These are phyloP conservation scores for Poecile atricapillus DNA, from an alignment of 2,113 vertebrate species.

Conservation along the genomic window DNA sequence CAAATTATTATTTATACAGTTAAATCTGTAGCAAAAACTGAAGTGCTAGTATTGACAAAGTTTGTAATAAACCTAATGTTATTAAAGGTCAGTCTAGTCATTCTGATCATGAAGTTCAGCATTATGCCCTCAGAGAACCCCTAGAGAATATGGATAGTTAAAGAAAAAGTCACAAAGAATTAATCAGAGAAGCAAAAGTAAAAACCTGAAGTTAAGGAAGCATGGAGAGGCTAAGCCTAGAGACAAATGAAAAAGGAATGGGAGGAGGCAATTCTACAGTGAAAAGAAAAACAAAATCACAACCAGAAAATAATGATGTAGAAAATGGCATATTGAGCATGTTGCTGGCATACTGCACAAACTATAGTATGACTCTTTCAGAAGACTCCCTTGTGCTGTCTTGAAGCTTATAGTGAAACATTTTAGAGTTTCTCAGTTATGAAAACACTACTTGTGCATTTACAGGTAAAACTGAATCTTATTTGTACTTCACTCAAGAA, in stretches of 20 bases:
- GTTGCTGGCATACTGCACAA: not conserved
- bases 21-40: not conserved
- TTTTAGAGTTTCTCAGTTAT: not conserved
- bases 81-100: slow-evolving; percentile 27
- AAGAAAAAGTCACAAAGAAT: slow-evolving; percentile 47
- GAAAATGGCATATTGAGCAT: not conserved
- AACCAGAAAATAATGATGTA: not conserved
- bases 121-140: slow-evolving; percentile 16
- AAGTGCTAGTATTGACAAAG: not conserved
- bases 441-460: not conserved
- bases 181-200: slow-evolving; percentile 39
- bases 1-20: not conserved
- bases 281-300: not conserved
- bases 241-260: slow-evolving; percentile 6
- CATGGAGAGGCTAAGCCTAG: slow-evolving; percentile 23
- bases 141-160: not conserved
- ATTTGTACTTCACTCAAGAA: not conserved
- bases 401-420: not conserved
- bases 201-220: slow-evolving; percentile 25
- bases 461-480: not conserved
- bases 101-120: slow-evolving; percentile 34
- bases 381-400: not conserved
- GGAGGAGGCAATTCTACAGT: not conserved
- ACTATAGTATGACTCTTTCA: not conserved
- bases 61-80: slow-evolving; percentile 10